Evolutionary conservation across 2,113 vertebrate genomes (phyloP).

Genomic region (Papio anubis): DNA sequence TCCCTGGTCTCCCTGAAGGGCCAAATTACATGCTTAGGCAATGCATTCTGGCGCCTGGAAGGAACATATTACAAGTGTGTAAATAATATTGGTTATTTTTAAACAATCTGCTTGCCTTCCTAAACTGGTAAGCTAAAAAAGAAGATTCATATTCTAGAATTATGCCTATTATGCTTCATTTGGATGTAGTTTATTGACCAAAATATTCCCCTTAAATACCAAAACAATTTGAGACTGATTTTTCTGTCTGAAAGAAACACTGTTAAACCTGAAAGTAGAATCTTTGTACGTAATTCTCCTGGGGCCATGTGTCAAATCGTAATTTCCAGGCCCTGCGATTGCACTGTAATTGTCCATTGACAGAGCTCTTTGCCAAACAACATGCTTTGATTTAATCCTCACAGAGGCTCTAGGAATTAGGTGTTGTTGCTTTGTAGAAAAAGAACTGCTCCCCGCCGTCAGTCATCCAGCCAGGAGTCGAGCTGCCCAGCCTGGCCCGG

Average conservation of each 20-base stretch:
- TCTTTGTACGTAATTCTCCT: not conserved
- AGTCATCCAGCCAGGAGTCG: fast-evolving
- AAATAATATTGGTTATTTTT: not conserved
- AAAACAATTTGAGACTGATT: not conserved
- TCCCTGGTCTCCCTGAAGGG: too few relatives aligned
- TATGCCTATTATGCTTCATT: not conserved
- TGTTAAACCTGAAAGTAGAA: not conserved
- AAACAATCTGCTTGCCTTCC: not conserved
- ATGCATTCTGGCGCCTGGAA: not conserved
- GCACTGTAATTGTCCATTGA: not conserved
- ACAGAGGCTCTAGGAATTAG: not conserved
- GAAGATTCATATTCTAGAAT: not conserved
- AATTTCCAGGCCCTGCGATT: not conserved
- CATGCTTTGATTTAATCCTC: not conserved
- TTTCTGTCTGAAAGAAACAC: not conserved
- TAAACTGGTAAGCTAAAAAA: not conserved
- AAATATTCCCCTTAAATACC: not conserved
- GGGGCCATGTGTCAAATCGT: fast-evolving
- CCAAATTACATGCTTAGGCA: not conserved
- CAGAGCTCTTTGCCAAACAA: not conserved
- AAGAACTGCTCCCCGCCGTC: not conserved
- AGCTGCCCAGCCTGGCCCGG: fast-evolving
- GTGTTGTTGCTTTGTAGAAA: not conserved
- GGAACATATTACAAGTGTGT: too few relatives aligned
- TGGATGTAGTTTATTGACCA: not conserved